Evolutionary conservation across 2,797 vertebrate genomes (phyloP), one percentile per base, ranked within the genome.

Genomic region (Danio tinwini): DNA sequence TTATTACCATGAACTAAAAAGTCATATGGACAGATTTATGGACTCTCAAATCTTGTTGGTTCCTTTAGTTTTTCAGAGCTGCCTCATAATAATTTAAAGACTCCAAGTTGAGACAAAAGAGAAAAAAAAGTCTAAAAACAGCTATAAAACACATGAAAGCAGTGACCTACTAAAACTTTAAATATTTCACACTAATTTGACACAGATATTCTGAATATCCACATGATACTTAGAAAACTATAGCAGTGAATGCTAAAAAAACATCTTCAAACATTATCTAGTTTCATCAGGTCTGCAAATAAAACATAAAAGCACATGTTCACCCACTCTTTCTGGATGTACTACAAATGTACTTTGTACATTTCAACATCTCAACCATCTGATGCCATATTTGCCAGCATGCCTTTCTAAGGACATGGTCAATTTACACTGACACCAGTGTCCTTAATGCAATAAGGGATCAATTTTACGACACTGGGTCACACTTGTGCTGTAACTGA

Each of bases 331-430:
- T 37, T 42, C 21, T 50, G 7, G 21, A 52, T 49, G 37, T 16
- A 55, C 47, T 12, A 71, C 62, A 19, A 61, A 55, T 49, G 44
- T 70, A 78, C 19, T 72, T 78, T 77, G 82, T 50, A 39, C 11
- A 12, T 65, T 44, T 53, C n/a, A 45, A 62, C 14, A 62, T 79
- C 5, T 64, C 12, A 47, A 49, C 50, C 42, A 44, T 55, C 69
- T 55, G 40, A 73, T 65, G 58, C 9, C 5, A 0, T 44, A 29
- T 79, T 72, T 73, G 86, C 89, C 87, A 86, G 61, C 76, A 88
- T 85, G 88, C 85, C 86, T 88, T 88, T 89, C 90, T 85, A 87
- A 83, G 86, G 65, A 84, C 76, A 62, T 6, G 8, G 40, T 73
- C 50, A 21, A 64, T 63, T 19, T 80, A 59, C 69, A 86, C 80